A percentile compares a stretch with the other conserved stretches of the same genome.
Conservation (phyloP, 2,888 invertebrate genomes). For the Gymnosoma rotundatum region DNA sequence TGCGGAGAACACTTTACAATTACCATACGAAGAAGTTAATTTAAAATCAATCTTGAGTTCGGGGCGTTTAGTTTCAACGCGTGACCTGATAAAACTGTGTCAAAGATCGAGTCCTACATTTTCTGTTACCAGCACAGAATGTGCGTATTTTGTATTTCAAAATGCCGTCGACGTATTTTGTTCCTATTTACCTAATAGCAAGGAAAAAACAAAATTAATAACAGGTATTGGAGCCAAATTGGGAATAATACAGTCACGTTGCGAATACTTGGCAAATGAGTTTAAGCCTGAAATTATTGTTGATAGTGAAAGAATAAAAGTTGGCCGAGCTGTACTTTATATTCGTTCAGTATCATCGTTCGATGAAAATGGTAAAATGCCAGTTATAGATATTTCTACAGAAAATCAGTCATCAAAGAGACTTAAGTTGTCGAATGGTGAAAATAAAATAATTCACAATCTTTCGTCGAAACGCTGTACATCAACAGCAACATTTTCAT, state of each 20-base stretch:
- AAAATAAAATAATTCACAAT: constrained; percentile 62
- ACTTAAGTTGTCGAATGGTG: constrained; percentile 74
- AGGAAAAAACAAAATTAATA: constrained; percentile 86
- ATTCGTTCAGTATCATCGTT: constrained; percentile 71
- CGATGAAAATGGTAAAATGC: constrained; percentile 24
- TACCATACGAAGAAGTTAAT: constrained; percentile 78
- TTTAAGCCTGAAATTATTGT: constrained; percentile 90
- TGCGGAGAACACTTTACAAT: constrained; percentile 76
- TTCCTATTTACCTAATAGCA: constrained; percentile 87
- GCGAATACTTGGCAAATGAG: constrained; percentile 89
- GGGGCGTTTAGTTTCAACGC: constrained; percentile 88
- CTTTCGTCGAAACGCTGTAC: constrained; percentile 75
- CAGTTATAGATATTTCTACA: neutral
- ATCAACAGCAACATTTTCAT: constrained; percentile 86
- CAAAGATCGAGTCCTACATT: constrained; percentile 89
- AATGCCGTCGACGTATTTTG: constrained; percentile 97
- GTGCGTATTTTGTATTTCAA: constrained; percentile 85
- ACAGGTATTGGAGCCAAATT: constrained; percentile 90
- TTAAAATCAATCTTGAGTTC: constrained; percentile 76
- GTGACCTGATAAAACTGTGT: constrained; percentile 97
- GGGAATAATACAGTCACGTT: constrained; percentile 91
- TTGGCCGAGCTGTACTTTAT: constrained; percentile 87
- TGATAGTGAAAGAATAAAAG: constrained; percentile 84
- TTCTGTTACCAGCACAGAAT: constrained; percentile 86
- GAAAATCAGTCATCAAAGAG: constrained; percentile 74